Base-by-base conservation (phyloP, 2,797 vertebrate genomes). In the Coregonus suidteri region DNA sequence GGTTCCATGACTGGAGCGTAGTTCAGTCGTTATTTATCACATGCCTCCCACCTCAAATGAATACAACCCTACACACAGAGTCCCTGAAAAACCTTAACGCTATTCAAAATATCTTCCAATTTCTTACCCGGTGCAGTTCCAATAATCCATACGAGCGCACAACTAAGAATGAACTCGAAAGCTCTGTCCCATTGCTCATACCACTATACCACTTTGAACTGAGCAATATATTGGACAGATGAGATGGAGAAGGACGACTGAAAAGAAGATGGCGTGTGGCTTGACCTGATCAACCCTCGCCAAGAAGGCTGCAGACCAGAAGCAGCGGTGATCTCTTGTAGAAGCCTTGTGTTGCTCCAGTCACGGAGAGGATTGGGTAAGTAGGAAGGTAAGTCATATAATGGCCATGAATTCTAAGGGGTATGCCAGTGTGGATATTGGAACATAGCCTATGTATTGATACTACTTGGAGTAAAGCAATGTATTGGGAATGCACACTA, bases 81-180 rank as follows among this genome's bases (percentile, higher is more conserved):
- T 68, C 34, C 66, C 66, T 68, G 66, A 75, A 81, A 77, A 51
- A 67, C 37, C 6, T 41, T 7, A 41, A 41, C 37, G 74, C 6
- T 71, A 81, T 65, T 82, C 66, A 86, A 84, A 88, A 85, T 81
- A 84, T 75, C 77, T 53, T 77, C 77, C 75, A 77, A 73, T 84
- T 79, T 78, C 75, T 35, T 52, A 31, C 16, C 31, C 9, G 59
- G 2, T 62, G 7, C 2, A 25, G n/a, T 9, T 20, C 59, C 59
- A 62, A 62, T 62, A 62, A 62, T 25, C 15, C 59, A 62, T 20
- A 62, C 59, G 16, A 62, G 59, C 4, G 31, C 31, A 47, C 41
- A 7, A 47, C 41, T 47, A 62, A 20, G 25, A 25, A n/a, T 56
- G 3, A 56, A 56, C 15, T 25, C 54, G 15, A 13, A 14, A 59